Evolutionary conservation across 2,113 vertebrate genomes (phyloP).

Genomic region (Oreotragus oreotragus): DNA sequence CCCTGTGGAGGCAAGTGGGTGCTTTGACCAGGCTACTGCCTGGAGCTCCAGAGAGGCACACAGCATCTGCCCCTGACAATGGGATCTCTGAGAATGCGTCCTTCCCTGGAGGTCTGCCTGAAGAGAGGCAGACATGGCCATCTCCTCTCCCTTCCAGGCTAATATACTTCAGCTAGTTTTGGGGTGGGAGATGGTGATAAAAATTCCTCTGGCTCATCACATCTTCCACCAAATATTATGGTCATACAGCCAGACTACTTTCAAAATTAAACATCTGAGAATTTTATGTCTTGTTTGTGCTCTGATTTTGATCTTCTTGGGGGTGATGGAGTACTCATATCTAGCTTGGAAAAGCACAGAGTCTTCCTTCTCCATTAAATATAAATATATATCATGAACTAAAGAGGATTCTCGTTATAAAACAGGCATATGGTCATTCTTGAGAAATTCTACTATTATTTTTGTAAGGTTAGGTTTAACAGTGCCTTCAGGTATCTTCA

Average conservation of each 20-base stretch:
- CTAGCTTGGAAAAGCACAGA: not conserved
- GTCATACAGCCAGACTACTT: not conserved
- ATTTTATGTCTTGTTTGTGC: not conserved
- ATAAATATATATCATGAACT: not conserved
- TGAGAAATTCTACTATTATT: not conserved
- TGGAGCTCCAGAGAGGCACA: not conserved
- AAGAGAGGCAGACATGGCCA: not conserved
- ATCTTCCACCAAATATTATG: not conserved
- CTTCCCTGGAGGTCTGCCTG: not conserved
- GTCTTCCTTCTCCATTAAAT: not conserved
- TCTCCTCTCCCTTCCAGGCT: not conserved
- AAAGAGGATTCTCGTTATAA: not conserved
- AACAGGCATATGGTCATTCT: not conserved
- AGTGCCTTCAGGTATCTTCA: not conserved
- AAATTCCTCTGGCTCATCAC: not conserved
- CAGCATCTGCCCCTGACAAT: not conserved
- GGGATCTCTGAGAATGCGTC: not conserved
- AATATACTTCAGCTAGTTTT: not conserved
- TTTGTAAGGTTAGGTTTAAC: conserved; percentile 1
- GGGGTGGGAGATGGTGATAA: not conserved
- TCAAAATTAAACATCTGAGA: not conserved
- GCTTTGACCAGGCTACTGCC: not conserved
- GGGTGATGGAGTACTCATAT: not conserved
- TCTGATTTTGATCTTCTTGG: not conserved
- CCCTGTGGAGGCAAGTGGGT: not conserved